phyloP scores from a whole-genome alignment of 2,888 invertebrate genomes.

The Listrodromus nycthemerus region DNA sequence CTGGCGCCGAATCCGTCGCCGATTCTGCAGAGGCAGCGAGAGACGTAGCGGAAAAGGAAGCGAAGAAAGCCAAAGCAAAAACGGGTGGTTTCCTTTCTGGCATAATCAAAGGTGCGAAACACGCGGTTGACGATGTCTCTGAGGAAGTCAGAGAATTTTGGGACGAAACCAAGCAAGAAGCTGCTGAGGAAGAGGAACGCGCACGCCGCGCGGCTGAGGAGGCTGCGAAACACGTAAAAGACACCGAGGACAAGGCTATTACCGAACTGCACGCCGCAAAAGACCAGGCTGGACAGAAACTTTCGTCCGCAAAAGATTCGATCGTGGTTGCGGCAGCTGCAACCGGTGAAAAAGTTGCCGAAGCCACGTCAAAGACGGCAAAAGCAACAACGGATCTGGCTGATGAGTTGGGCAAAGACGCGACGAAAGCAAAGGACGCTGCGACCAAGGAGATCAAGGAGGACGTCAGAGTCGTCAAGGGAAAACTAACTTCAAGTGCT shows the following conservation, averaged over 20 bases:
- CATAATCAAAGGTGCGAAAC: conserved; percentile 71
- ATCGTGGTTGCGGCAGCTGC: conserved; percentile 27
- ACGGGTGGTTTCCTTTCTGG: conserved; percentile 69
- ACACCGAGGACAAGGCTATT: conserved; percentile 51
- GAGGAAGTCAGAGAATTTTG: conserved; percentile 73
- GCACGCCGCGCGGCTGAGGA: conserved; percentile 67
- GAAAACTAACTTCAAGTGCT: conserved; percentile 73
- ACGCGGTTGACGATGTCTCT: conserved; percentile 65
- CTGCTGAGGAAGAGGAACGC: conserved; percentile 68
- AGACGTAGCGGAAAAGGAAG: conserved; percentile 58
- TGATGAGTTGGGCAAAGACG: conserved; percentile 29
- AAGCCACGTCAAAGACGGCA: conserved; percentile 44
- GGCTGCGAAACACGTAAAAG: conserved; percentile 68
- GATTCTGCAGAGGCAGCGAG: conserved; percentile 65
- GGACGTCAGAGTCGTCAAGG: conserved; percentile 46
- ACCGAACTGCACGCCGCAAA: conserved; percentile 47
- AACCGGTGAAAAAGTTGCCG: conserved; percentile 46
- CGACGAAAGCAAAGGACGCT: conserved; percentile 45
- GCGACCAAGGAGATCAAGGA: conserved; percentile 67
- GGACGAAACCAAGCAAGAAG: conserved; percentile 69
- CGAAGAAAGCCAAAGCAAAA: conserved; percentile 68
- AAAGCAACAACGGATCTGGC: conserved; percentile 33
- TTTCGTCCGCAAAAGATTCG: conserved; percentile 40
- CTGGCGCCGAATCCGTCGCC: conserved; percentile 65
- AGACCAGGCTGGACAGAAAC: conserved; percentile 35